Base-by-base conservation (phyloP, 2,888 invertebrate species). In the Coecobrya sp. region DNA sequence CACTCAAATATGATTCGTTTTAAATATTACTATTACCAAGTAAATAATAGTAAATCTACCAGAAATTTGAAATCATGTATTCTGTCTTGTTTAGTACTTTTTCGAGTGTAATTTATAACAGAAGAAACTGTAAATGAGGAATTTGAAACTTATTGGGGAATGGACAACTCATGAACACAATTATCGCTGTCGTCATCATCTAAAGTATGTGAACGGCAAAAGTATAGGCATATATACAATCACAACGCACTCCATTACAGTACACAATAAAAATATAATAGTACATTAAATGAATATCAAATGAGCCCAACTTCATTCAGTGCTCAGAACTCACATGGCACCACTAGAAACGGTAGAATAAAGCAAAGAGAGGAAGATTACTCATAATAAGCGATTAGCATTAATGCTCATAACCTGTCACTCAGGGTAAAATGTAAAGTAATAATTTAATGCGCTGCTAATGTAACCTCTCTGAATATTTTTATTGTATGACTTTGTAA, bases 361-460 rank as follows among this genome's bases (percentile, higher is more conserved):
- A 73, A 42, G 76, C 22, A 3, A 52, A 49, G 49, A 76, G 19
- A 25, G 49, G 13, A 0, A 27, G 49, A 73, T 16, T 42, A 42
- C n/a, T 73, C 73, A 52, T 76, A 76, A 25, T 94, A 93, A 94
- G 92, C 92, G 92, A 94, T 94, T 93, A 92, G 88, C 92, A 93
- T 93, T 94, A 93, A 91, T 81, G 91, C 84, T 82, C 92, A 90
- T 91, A 84, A 93, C 90, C 93, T 94, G 94, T 94, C 94, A 94
- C 88, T 93, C 93, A 90, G 79, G 85, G 87, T 92, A 89, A 88
- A 86, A 85, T 89, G 85, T 70, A 73, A 88, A 84, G 87, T 82
- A 81, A 86, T 86, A 86, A 68, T 87, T 81, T 91, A 91, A 92
- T 92, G 87, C 82, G 76, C 59, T 79, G 30, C 65, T 81, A 88